A percentile compares a stretch with the other conserved stretches of the same genome.
phyloP scores from a whole-genome alignment of 2,888 invertebrate species.

The Chaitophorus viminalis region DNA sequence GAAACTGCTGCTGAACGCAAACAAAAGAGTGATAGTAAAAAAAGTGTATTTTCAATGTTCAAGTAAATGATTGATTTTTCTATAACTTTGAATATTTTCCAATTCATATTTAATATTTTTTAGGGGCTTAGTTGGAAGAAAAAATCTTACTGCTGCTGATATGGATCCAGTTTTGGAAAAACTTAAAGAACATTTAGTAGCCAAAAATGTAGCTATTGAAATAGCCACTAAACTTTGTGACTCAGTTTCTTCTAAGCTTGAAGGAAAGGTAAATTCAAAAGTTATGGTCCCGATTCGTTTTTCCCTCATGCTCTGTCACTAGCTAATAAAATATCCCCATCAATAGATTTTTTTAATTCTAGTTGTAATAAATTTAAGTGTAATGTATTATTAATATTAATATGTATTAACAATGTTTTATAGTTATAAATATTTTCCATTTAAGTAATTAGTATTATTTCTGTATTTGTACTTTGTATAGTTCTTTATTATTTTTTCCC shows the following conservation, averaged over 20 bases:
- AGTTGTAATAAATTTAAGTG: too few relatives aligned
- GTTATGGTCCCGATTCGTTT: too few relatives aligned
- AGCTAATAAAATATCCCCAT: too few relatives aligned
- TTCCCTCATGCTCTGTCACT: too few relatives aligned
- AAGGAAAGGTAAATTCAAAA: slow-evolving; percentile 85
- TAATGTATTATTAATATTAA: too few relatives aligned
- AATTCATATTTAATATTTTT: slow-evolving; percentile 56
- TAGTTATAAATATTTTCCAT: too few relatives aligned
- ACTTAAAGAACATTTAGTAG: slow-evolving; percentile 93
- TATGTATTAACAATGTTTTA: too few relatives aligned
- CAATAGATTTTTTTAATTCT: too few relatives aligned
- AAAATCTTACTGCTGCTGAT: slow-evolving; percentile 82
- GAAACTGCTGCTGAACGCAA: slow-evolving; percentile 65
- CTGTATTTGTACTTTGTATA: too few relatives aligned
- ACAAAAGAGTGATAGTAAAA: slow-evolving; percentile 66
- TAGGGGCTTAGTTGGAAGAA: slow-evolving; percentile 84
- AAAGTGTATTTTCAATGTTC: slow-evolving; percentile 86
- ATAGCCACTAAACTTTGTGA: slow-evolving; percentile 94
- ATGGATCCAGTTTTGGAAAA: slow-evolving; percentile 91
- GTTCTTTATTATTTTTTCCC: too few relatives aligned
- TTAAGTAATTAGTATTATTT: too few relatives aligned
- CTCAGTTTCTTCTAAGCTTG: slow-evolving; percentile 87
- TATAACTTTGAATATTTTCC: background rate
- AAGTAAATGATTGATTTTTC: slow-evolving; percentile 67
- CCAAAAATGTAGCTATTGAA: slow-evolving; percentile 97